A percentile compares a stretch with the other conserved stretches of the same genome.
phyloP scores from a whole-genome alignment of 1,140 invertebrate species.

The Gerris buenoi region DNA sequence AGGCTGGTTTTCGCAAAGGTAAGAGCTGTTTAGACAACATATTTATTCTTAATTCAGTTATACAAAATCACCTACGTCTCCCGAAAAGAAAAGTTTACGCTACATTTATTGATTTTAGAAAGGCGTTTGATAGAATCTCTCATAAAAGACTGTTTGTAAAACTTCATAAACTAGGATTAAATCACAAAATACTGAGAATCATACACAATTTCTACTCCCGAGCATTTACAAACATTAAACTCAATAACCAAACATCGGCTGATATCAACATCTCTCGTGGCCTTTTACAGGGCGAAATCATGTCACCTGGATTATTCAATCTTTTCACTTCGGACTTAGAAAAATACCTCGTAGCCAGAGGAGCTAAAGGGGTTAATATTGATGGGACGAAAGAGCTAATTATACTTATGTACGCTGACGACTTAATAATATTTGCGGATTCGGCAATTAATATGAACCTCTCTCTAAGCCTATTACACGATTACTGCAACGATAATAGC shows the following conservation, averaged over 20 bases:
- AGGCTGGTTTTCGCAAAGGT: not conserved
- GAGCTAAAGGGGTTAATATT: not conserved
- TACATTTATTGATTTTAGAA: not conserved
- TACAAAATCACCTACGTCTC: not conserved
- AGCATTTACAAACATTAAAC: not conserved
- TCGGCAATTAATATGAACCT: not conserved
- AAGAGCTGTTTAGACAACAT: not conserved
- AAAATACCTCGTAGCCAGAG: not conserved
- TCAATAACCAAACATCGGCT: not conserved
- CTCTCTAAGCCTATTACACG: not conserved
- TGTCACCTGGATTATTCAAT: not conserved
- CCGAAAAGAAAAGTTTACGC: not conserved
- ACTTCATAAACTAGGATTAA: not conserved
- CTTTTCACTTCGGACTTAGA: not conserved
- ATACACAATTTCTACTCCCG: not conserved
- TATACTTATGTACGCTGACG: not conserved
- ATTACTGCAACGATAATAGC: not conserved
- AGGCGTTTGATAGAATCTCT: not conserved
- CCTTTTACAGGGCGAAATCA: not conserved
- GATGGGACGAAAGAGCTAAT: not conserved
- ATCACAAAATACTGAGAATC: not conserved
- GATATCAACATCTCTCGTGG: not conserved
- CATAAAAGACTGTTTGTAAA: not conserved
- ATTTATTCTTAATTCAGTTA: not conserved
- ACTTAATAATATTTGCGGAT: not conserved